These are phyloP conservation scores for Zootoca vivipara DNA, from an alignment of 2,113 vertebrate genomes.

Conservation along the genomic window DNA sequence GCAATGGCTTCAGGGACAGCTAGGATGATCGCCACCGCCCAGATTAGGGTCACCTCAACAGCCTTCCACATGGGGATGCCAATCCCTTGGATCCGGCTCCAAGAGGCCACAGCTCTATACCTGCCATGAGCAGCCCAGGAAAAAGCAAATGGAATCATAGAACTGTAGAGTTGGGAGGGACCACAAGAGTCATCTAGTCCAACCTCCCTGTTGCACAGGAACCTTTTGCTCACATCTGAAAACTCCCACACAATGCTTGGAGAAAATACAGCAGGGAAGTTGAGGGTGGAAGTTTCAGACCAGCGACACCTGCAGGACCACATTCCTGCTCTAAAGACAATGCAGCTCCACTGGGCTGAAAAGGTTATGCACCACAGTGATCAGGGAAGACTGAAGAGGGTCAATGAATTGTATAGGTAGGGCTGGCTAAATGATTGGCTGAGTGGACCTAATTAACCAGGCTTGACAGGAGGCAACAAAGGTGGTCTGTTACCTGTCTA, in stretches of 20 bases:
- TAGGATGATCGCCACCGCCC: conserved; percentile 83
- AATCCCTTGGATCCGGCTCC: conserved; percentile 91
- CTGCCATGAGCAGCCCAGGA: conserved; percentile 57
- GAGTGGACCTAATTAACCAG: rapidly evolving
- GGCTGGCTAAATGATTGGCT: neutral
- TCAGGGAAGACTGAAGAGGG: neutral
- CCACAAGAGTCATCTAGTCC: no score
- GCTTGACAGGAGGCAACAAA: rapidly evolving
- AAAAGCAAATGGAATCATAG: neutral
- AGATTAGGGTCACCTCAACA: conserved; percentile 85
- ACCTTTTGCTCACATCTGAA: no score
- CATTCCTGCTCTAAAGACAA: no score
- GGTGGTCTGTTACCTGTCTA: conserved; percentile 81
- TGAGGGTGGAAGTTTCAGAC: no score
- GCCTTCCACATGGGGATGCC: conserved; percentile 91
- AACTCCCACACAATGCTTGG: neutral
- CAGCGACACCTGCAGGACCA: no score
- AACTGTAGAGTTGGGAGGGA: no score
- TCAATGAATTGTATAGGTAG: neutral
- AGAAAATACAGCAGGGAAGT: no score
- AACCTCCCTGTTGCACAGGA: no score
- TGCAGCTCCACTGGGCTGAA: no score
- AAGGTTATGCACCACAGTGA: no score
- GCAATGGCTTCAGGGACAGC: conserved; percentile 86
- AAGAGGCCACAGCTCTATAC: conserved; percentile 90